Conservation (phyloP, 2,113 vertebrate species). For the Antigone vipio region DNA sequence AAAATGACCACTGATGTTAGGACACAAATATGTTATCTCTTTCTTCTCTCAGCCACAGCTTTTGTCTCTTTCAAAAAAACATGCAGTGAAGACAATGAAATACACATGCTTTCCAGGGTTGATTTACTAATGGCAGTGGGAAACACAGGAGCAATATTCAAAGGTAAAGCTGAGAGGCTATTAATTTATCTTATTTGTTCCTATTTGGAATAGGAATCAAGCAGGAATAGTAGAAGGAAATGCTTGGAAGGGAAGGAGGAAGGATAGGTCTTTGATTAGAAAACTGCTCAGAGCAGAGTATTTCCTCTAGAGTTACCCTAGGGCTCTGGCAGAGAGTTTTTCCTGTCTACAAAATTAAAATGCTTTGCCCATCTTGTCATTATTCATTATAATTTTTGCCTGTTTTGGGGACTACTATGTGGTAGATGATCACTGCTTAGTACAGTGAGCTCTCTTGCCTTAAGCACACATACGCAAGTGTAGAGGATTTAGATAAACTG, state of each 20-base stretch:
- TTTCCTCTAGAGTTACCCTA: not conserved
- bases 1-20: not conserved
- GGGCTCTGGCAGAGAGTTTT: not conserved
- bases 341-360: constrained; percentile 9
- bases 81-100: not conserved
- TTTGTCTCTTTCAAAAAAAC: not conserved
- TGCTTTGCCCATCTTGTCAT: not conserved
- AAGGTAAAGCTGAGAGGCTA: not conserved
- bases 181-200: not conserved
- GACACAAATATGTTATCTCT: not conserved
- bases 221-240: not conserved
- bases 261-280: not conserved
- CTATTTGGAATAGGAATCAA: not conserved
- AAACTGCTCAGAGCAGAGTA: not conserved
- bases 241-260: not conserved
- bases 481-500: not conserved
- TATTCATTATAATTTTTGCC: constrained; percentile 11
- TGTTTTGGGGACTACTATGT: not conserved
- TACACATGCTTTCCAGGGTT: not conserved
- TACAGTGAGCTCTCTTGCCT: constrained; percentile 4
- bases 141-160: not conserved
- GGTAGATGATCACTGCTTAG: not conserved
- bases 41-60: not conserved
- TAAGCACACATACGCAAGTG: not conserved
- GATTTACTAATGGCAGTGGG: not conserved